Base-by-base conservation (phyloP, 2,888 invertebrate genomes). In the Odontothrips loti region DNA sequence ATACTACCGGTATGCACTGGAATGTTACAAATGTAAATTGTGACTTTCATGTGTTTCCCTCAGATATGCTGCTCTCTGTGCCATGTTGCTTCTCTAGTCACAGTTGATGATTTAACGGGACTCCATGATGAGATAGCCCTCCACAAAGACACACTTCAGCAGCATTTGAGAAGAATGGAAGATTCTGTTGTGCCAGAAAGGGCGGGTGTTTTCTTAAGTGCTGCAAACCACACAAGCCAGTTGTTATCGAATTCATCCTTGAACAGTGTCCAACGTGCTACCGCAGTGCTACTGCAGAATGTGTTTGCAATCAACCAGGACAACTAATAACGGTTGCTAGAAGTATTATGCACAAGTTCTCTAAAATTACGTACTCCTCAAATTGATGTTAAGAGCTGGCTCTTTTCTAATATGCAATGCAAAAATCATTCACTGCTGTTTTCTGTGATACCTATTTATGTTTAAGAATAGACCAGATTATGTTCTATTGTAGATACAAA, bases 61-160 rank as follows among this genome's bases (percentile, higher is more conserved):
- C 87, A 94, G 92, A 88, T 95, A 11, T 95, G 95, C 86, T 88
- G 93, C 43, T 91, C 94, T 0, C 87, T 96, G 10, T 91, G 93
- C 47, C 95, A 95, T 86, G 86, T 96, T 81, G 90, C 93, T 82
- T 89, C 90, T 48, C 86, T 92, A 9, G 88, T 93, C 0, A 87
- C 87, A 0, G 86, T 86, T 4, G 88, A 91, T 0, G 95, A 95
- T 86, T 87, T 94, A 17, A 75, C 86, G 0, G 87, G 88, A 29
- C 88, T 93, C 15, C 84, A 90, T 63, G 90, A 90, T 75, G 87
- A 89, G 0, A 85, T 91, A 0, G 86, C 88, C 0, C 89, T 90
- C 82, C 89, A 91, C 82, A 83, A 85, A 15, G 88, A 88, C 63
- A 83, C 85, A n/a, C 85, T 89, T 43, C 85, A 86, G 81, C 82